Base-by-base conservation (phyloP, 2,888 invertebrate genomes). In the Volucella zonaria region DNA sequence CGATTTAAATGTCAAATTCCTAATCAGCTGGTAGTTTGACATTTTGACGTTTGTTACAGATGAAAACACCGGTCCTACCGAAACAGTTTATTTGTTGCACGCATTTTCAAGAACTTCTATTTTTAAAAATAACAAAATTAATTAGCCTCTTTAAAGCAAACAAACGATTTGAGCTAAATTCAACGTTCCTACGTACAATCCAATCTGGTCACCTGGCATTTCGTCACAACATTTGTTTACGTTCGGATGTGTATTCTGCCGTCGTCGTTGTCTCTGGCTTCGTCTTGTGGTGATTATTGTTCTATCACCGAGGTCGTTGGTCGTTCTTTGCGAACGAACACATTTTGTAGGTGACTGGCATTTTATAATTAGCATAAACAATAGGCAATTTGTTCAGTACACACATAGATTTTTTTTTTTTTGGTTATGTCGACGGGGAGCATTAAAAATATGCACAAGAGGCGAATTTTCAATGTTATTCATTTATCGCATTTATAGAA, bases 291-390 rank as follows among this genome's bases (percentile, higher is more conserved):
- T 56, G 51, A 83, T 67, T 75, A 78, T 80, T 76, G 76, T 85
- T 80, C 62, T 51, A 42, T 45, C 45, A 58, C 62, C 73, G 76
- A 85, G 85, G 76, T 59, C 51, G 61, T 76, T 81, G 81, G 73
- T n/a, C 73, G 85, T 62, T 47, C 66, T n/a, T n/a, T n/a, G 74
- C 56, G 62, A 43, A 80, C n/a, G 54, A 76, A 31, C 58, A 70
- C 31, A 51, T 49, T 51, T 14, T 59, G 54, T 73, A 76, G 73
- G 68, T 62, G 70, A 81, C 68, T 76, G 76, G 71, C 80, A 62
- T 42, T 74, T 80, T 85, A 85, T 85, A 81, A 81, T 85, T 81
- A 85, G 85, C 85, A 81, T 68, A 81, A 85, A 81, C 85, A 85
- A 85, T 85, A 81, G 85, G 68, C 77, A 45, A 68, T 75, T 49